Base-by-base conservation (phyloP, 2,113 vertebrate genomes). In the Cephalopterus ornatus region DNA sequence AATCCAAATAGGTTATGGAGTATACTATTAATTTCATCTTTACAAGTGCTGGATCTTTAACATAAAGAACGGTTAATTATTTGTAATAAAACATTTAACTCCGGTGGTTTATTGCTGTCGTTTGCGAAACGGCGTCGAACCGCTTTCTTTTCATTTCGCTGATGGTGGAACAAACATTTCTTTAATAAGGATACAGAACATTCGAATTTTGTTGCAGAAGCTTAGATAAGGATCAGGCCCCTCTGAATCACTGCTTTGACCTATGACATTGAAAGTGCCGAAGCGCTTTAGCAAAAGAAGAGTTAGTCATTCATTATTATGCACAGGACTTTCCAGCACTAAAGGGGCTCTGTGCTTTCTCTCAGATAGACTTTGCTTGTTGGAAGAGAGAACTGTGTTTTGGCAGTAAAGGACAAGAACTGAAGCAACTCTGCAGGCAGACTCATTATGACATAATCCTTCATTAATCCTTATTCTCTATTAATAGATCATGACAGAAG, bases 311-410 rank as follows among this genome's bases (percentile, higher is more conserved):
- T 99, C 98, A 98, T 99, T 99, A 98, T 98, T 98, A 99, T 99
- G 99, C 98, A 98, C 98, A 97, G 95, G 98, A 98, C 97, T 98
- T 98, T 92, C 96, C 89, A 92, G 98, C 97, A 98, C 97, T 98
- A 98, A 98, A 98, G 97, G 90, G 95, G 96, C 98, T 98, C 98
- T 98, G 98, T 98, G 96, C 97, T 98, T 98, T 98, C 98, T 98
- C 98, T 99, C 98, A 98, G 98, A 98, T 98, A 98, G 98, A 98
- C 98, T 99, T 99, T 99, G 99, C 99, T 99, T 98, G 98, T 96
- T 98, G 98, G 98, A 98, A 98, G 98, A 98, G 98, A 98, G 98
- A 98, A 98, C 98, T 98, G 97, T 98, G 98, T 98, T 98, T 99
- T 99, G 99, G 99, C 99, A 99, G 98, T 97, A 97, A 96, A 98